These are phyloP conservation scores for Phalloptychus januarius DNA, from an alignment of 2,797 vertebrate genomes.

Conservation along the genomic window DNA sequence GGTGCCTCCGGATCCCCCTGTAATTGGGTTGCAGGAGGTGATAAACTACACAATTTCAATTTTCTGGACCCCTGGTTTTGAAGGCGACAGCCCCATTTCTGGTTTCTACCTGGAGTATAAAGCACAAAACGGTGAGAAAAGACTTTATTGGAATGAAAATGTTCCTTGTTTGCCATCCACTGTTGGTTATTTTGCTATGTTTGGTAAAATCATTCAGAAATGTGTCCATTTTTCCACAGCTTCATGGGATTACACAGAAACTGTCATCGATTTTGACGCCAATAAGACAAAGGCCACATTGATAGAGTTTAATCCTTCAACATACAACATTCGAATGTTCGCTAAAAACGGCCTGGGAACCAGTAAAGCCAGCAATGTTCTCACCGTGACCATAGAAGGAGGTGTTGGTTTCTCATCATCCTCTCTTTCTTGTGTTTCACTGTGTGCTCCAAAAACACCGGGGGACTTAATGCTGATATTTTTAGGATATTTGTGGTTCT, in stretches of 20 bases:
- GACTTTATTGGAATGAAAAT: background rate
- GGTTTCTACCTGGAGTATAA: conserved; percentile 71
- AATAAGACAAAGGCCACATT: conserved; percentile 64
- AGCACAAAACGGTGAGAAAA: conserved; percentile 54
- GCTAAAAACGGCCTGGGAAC: conserved; percentile 55
- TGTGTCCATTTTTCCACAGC: conserved; percentile 32
- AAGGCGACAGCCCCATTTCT: conserved; percentile 59
- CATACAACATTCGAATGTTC: conserved; percentile 75
- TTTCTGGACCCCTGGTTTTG: conserved; percentile 62
- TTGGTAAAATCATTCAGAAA: background rate
- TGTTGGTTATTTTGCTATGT: conserved; percentile 43
- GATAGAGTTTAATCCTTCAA: conserved; percentile 65
- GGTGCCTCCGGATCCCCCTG: conserved; percentile 63
- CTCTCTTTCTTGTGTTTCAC: background rate
- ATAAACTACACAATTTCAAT: conserved; percentile 51
- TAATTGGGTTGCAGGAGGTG: conserved; percentile 59
- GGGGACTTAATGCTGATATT: background rate
- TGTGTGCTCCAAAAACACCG: background rate
- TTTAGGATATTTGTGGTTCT: background rate
- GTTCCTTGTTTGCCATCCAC: conserved; percentile 47
- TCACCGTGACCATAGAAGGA: conserved; percentile 67
- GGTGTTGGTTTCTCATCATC: conserved; percentile 36
- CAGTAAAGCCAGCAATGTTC: conserved; percentile 69
- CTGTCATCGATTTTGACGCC: conserved; percentile 49
- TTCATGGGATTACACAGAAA: conserved; percentile 65